Evolutionary conservation across 2,888 invertebrate species (phyloP).

Genomic region (Aspidiotus destructor): DNA sequence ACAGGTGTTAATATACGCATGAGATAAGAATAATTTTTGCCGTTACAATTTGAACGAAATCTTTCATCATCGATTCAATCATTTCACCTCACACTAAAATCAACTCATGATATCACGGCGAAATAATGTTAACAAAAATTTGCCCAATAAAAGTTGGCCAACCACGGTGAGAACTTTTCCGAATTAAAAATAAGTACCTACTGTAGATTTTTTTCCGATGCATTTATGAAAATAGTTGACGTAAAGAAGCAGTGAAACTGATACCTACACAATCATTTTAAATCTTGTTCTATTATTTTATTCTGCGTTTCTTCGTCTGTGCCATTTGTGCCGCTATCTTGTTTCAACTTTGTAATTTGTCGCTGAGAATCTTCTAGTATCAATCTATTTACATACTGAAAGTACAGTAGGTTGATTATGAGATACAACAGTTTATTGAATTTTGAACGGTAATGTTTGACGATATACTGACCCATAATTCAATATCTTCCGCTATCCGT

Average conservation of each 20-base stretch:
- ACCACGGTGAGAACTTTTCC: too few relatives aligned
- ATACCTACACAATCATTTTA: slow-evolving; percentile 62
- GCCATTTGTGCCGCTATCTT: slow-evolving; percentile 46
- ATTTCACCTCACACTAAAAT: too few relatives aligned
- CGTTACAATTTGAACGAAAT: too few relatives aligned
- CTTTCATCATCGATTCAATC: too few relatives aligned
- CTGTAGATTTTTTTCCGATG: not conserved
- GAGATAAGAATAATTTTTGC: too few relatives aligned
- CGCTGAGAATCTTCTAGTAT: slow-evolving; percentile 79
- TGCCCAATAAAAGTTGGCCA: too few relatives aligned
- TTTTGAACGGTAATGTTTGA: too few relatives aligned
- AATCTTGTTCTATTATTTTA: slow-evolving; percentile 59
- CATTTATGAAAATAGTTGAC: not conserved
- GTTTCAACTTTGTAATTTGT: slow-evolving; percentile 56
- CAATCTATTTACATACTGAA: slow-evolving; percentile 51
- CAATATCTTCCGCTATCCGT: slow-evolving; percentile 90
- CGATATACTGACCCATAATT: slow-evolving; percentile 49
- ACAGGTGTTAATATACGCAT: too few relatives aligned
- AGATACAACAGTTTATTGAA: not conserved
- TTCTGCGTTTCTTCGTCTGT: slow-evolving; percentile 50
- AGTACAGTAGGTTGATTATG: not conserved
- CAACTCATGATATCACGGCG: too few relatives aligned
- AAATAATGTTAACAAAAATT: too few relatives aligned
- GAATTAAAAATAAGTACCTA: slow-evolving; percentile 6
- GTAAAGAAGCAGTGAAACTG: not conserved